A percentile compares a stretch with the other conserved stretches of the same genome.
These are phyloP conservation scores for Eristalinus aeneus DNA, from an alignment of 2,888 invertebrate genomes.

Conservation along the genomic window DNA sequence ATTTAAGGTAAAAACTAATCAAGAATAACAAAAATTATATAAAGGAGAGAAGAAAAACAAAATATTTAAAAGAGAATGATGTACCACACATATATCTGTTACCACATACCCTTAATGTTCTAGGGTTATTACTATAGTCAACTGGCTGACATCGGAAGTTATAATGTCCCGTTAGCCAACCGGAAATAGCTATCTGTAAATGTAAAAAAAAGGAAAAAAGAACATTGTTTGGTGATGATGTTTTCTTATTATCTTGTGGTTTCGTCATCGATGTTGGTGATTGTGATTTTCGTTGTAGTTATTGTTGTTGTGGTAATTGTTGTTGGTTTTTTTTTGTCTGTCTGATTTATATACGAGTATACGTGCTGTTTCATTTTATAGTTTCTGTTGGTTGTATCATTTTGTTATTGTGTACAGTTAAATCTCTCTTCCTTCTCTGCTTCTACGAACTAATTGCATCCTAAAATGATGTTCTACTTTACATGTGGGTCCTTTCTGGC, in stretches of 20 bases:
- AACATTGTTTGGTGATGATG: slow-evolving; percentile 62
- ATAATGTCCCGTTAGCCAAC: slow-evolving; percentile 98
- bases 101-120: slow-evolving; percentile 91
- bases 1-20: slow-evolving; percentile 4
- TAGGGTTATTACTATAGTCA: slow-evolving; percentile 95
- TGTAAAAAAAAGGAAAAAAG: slow-evolving; percentile 74
- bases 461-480: slow-evolving; percentile 28
- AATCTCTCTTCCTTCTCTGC: slow-evolving; percentile 64
- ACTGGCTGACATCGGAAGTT: slow-evolving; percentile 97
- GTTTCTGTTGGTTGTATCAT: slow-evolving; percentile 22
- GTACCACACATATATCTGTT: slow-evolving; percentile 73
- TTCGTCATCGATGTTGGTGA: slow-evolving; percentile 33
- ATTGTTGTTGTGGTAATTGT: background rate
- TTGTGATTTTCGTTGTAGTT: slow-evolving; percentile 17
- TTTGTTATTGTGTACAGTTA: slow-evolving; percentile 34
- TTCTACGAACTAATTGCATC: slow-evolving; percentile 71
- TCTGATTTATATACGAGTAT: slow-evolving; percentile 29
- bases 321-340: slow-evolving; percentile 33
- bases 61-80: slow-evolving; percentile 60
- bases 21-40: background rate
- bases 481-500: slow-evolving; percentile 33
- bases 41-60: slow-evolving; percentile 29
- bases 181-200: slow-evolving; percentile 91
- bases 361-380: slow-evolving; percentile 2
- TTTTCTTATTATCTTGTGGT: slow-evolving; percentile 43